These are phyloP conservation scores for Thermophis baileyi DNA, from an alignment of 2,113 vertebrate genomes.

Conservation along the genomic window DNA sequence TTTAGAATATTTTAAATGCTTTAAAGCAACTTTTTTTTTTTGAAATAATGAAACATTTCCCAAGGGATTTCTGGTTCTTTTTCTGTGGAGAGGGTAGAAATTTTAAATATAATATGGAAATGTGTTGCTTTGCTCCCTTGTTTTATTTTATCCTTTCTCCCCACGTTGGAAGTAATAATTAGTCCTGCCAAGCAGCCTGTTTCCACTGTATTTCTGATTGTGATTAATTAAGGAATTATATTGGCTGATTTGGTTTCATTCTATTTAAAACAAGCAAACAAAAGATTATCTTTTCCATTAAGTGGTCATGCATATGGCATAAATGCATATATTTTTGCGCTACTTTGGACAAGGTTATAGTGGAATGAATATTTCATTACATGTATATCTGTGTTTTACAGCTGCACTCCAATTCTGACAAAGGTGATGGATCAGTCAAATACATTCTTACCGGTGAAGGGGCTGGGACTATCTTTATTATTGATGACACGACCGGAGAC, in stretches of 20 bases:
- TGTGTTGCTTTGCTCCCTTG: too few relatives aligned
- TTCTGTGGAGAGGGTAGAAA: neutral
- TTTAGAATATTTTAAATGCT: neutral
- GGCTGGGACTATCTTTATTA: conserved; percentile 93
- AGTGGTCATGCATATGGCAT: neutral
- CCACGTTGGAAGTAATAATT: neutral
- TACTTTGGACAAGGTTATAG: neutral
- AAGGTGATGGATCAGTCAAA: conserved; percentile 94
- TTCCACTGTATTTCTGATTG: neutral
- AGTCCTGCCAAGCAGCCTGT: neutral
- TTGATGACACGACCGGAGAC: conserved; percentile 93
- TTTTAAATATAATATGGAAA: neutral
- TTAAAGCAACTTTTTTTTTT: neutral
- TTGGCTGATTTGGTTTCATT: neutral
- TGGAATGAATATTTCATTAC: neutral
- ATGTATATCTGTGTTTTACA: conserved; percentile 64
- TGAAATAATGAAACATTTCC: neutral
- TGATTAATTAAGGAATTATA: neutral
- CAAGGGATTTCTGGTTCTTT: neutral
- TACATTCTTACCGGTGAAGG: conserved; percentile 97
- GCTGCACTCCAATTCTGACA: conserved; percentile 98
- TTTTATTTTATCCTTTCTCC: neutral
- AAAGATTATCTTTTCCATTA: neutral
- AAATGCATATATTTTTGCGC: neutral
- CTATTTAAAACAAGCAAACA: neutral